phyloP scores from a whole-genome alignment of 2,888 invertebrate genomes.

The Trissonchulus latispiculum region DNA sequence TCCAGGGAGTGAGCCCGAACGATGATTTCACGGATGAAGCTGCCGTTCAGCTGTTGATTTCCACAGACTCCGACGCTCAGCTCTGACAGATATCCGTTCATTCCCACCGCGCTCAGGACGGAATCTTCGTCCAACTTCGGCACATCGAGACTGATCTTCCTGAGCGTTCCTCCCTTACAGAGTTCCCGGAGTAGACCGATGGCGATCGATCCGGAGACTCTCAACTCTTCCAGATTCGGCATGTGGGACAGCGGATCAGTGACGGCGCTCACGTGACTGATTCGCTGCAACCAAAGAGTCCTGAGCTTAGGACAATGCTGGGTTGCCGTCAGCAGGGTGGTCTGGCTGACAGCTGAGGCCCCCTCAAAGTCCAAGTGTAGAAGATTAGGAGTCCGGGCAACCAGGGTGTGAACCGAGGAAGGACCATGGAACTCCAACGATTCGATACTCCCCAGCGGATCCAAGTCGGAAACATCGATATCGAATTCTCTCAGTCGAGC shows the following conservation, averaged over 20 bases:
- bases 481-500: not conserved
- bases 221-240: not conserved
- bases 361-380: not conserved
- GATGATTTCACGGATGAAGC: not conserved
- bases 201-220: not conserved
- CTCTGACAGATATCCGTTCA: not conserved
- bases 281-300: not conserved
- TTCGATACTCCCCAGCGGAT: not conserved
- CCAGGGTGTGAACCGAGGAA: not conserved
- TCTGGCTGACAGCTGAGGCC: not conserved
- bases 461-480: not conserved
- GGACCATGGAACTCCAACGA: not conserved
- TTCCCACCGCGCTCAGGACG: not conserved
- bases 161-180: not conserved
- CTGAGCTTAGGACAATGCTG: not conserved
- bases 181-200: not conserved
- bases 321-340: not conserved
- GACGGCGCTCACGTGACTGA: not conserved
- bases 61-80: not conserved
- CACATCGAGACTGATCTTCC: not conserved
- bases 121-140: not conserved
- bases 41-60: not conserved
- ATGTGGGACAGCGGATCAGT: not conserved
- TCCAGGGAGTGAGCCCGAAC: not conserved
- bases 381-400: not conserved